phyloP scores from a whole-genome alignment of 2,888 invertebrate species.

The Mermis nigrescens region DNA sequence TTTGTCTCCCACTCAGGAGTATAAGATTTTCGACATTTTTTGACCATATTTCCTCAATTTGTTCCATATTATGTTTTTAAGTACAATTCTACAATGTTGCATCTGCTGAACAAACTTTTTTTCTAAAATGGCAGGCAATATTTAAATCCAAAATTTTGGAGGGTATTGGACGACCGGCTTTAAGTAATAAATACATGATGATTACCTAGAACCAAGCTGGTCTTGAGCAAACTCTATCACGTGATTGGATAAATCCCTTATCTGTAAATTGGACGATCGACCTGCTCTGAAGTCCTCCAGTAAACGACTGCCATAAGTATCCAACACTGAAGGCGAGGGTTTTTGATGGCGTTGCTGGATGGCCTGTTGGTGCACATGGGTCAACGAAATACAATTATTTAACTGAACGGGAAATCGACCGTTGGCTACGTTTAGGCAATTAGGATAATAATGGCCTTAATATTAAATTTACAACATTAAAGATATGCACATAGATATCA shows the following conservation, averaged over 20 bases:
- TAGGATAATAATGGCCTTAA: too few species aligned
- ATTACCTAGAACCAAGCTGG: slow-evolving; percentile 70
- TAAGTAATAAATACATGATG: not conserved
- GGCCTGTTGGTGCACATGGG: not conserved
- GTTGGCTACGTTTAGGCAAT: too few species aligned
- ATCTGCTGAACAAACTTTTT: too few species aligned
- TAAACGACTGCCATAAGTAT: slow-evolving; percentile 51
- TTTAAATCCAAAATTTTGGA: not conserved
- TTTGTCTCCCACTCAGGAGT: too few species aligned
- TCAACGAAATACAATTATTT: too few species aligned
- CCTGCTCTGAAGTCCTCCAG: slow-evolving; percentile 67
- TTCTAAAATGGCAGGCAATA: not conserved
- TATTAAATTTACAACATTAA: too few species aligned
- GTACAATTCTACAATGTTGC: too few species aligned
- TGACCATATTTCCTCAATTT: too few species aligned
- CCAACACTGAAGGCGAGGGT: not conserved
- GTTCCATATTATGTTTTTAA: too few species aligned
- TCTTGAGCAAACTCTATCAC: slow-evolving; percentile 98
- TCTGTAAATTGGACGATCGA: slow-evolving; percentile 42
- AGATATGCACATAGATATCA: too few species aligned
- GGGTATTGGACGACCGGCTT: not conserved
- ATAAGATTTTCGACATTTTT: too few species aligned
- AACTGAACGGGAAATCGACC: too few species aligned
- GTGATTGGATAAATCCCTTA: slow-evolving; percentile 84
- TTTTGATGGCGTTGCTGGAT: not conserved